phyloP scores from a whole-genome alignment of 2,888 invertebrate genomes.

The Cryptus viduatorius region DNA sequence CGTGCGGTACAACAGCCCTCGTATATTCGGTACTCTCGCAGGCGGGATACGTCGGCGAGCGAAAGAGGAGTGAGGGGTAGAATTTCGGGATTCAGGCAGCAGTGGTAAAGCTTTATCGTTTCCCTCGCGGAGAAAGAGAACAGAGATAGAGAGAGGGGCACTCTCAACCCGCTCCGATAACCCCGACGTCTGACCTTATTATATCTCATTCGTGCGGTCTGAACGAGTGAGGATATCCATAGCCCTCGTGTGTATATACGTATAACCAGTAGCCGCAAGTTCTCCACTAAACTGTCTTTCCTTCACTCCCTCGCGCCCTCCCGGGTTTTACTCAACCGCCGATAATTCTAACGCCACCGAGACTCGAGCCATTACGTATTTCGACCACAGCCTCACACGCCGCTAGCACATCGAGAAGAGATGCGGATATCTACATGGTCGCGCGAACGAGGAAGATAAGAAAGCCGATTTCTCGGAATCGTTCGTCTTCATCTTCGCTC shows the following conservation, averaged over 20 bases:
- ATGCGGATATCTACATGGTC: constrained; percentile 51
- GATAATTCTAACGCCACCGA: constrained; percentile 71
- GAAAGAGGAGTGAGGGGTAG: constrained; percentile 45
- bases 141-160: constrained; percentile 56
- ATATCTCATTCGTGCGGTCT: constrained; percentile 76
- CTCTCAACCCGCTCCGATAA: constrained; percentile 78
- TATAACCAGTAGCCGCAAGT: background rate
- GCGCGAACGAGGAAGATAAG: constrained; percentile 57
- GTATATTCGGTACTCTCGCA: constrained; percentile 58
- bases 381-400: constrained; percentile 58
- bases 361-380: constrained; percentile 66
- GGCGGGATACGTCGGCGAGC: constrained; percentile 25
- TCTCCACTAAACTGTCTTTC: constrained; percentile 37
- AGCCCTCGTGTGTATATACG: constrained; percentile 29
- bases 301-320: constrained; percentile 19
- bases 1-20: constrained; percentile 42
- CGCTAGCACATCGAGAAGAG: constrained; percentile 57
- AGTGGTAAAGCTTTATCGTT: constrained; percentile 60
- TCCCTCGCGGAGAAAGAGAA: constrained; percentile 62
- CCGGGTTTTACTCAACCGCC: constrained; percentile 53
- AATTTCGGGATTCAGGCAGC: constrained; percentile 32
- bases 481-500: constrained; percentile 24
- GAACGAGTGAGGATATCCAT: constrained; percentile 60
- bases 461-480: constrained; percentile 72
- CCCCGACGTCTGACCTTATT: constrained; percentile 82